Base-by-base conservation (phyloP, 1,140 invertebrate genomes). In the Lethrus apterus region DNA sequence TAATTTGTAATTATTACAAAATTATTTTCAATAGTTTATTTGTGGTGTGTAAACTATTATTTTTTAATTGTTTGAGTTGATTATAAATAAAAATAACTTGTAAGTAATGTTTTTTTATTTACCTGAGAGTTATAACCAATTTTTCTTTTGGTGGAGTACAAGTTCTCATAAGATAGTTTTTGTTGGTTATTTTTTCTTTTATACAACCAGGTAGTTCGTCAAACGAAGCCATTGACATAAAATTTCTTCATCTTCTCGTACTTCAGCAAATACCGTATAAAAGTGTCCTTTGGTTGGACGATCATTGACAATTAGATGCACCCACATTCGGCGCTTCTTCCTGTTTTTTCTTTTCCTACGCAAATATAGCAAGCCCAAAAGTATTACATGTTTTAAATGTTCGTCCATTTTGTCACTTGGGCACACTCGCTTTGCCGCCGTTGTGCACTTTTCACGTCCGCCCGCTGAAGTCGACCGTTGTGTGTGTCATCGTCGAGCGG, bases 31-130 rank as follows among this genome's bases (percentile, higher is more conserved):
- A n/a, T n/a, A n/a, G n/a, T n/a, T n/a, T n/a, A n/a, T n/a, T n/a
- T n/a, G n/a, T n/a, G n/a, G n/a, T n/a, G n/a, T n/a, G n/a, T n/a
- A n/a, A n/a, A n/a, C n/a, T n/a, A n/a, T n/a, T n/a, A n/a, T n/a
- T n/a, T n/a, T n/a, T n/a, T n/a, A n/a, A n/a, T n/a, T n/a, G n/a
- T n/a, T n/a, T n/a, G n/a, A n/a, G n/a, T n/a, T n/a, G n/a, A n/a
- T n/a, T n/a, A n/a, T n/a, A n/a, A n/a, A n/a, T n/a, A n/a, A n/a
- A n/a, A n/a, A n/a, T n/a, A n/a, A n/a, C n/a, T n/a, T n/a, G n/a
- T n/a, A n/a, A n/a, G n/a, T n/a, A n/a, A n/a, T n/a, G n/a, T 43
- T 30, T 43, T 8, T 43, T 29, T 30, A 43, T 18, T 43, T 43
- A 43, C 40, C 40, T 43, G n/a, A 43, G 19, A 13, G 40, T 43